Conservation (phyloP, 2,113 vertebrate genomes). For the Misgurnus mizolepis region DNA sequence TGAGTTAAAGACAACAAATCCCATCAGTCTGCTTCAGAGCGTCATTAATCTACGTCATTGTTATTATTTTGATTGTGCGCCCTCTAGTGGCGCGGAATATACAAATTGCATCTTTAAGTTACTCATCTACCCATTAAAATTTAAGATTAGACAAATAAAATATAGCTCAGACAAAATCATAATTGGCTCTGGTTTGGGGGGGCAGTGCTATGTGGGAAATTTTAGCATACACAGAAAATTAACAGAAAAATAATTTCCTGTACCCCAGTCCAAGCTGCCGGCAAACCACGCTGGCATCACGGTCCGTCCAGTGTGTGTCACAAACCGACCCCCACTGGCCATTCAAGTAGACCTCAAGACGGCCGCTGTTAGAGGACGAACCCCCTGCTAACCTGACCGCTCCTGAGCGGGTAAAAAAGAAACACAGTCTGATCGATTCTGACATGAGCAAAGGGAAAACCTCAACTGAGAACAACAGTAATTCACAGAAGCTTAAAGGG, state of each 20-base stretch:
- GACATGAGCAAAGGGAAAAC: neutral
- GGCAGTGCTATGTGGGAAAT: neutral
- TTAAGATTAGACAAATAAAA: no score
- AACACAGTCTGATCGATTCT: neutral
- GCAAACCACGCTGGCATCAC: slow-evolving; percentile 88
- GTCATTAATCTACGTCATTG: no score
- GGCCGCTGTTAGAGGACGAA: slow-evolving; percentile 63
- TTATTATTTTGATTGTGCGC: no score
- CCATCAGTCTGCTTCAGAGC: no score
- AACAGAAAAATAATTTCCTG: neutral
- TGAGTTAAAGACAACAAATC: no score
- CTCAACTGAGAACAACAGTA: neutral
- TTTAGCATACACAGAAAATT: neutral
- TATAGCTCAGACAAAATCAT: no score
- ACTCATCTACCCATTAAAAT: no score
- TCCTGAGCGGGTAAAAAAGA: slow-evolving; percentile 65
- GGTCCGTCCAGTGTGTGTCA: slow-evolving; percentile 83
- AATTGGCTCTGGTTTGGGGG: no score
- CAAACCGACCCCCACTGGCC: slow-evolving; percentile 88
- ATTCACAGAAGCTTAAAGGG: neutral
- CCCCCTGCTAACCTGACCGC: slow-evolving; percentile 79
- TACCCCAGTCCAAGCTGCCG: slow-evolving; percentile 86
- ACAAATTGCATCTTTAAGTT: no score
- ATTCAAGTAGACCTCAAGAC: slow-evolving; percentile 81
- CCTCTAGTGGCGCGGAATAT: no score